phyloP scores from a whole-genome alignment of 2,888 invertebrate genomes.

The Lasioglossum leucozonium region DNA sequence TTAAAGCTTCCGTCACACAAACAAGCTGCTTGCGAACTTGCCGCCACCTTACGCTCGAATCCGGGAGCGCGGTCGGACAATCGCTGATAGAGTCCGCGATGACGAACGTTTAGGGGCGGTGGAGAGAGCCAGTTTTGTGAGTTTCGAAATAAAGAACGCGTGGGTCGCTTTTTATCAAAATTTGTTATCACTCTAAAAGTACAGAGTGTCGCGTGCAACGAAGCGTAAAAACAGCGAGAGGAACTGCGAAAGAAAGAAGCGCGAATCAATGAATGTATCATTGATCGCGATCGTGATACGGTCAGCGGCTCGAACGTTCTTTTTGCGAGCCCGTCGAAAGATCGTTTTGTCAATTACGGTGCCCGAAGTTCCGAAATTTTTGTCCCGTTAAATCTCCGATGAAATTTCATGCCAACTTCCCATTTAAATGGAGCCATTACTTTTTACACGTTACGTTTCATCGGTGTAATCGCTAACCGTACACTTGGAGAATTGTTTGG shows the following conservation, averaged over 20 bases:
- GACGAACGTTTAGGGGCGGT: conserved; percentile 8
- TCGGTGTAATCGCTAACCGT: too few species aligned
- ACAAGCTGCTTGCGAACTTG: conserved; percentile 61
- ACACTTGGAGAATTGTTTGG: too few species aligned
- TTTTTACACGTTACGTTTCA: not conserved
- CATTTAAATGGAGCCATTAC: not conserved
- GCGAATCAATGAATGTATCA: too few species aligned
- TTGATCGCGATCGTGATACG: too few species aligned
- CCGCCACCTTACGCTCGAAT: conserved; percentile 61
- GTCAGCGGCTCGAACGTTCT: too few species aligned
- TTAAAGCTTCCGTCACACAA: conserved; percentile 73
- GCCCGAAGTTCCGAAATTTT: not conserved
- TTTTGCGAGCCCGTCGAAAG: too few species aligned
- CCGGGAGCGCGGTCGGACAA: conserved; percentile 26
- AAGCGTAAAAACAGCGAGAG: too few species aligned
- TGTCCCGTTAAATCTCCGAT: not conserved
- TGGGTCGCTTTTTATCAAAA: too few species aligned
- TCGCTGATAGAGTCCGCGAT: not conserved
- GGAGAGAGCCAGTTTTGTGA: not conserved
- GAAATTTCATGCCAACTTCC: not conserved
- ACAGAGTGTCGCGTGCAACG: too few species aligned
- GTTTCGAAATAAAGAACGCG: too few species aligned
- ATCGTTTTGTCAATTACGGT: not conserved
- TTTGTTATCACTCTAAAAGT: too few species aligned
- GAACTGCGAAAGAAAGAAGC: too few species aligned